Evolutionary conservation across 2,888 invertebrate species (phyloP).

Genomic region (Nephrocerus scutellatus): DNA sequence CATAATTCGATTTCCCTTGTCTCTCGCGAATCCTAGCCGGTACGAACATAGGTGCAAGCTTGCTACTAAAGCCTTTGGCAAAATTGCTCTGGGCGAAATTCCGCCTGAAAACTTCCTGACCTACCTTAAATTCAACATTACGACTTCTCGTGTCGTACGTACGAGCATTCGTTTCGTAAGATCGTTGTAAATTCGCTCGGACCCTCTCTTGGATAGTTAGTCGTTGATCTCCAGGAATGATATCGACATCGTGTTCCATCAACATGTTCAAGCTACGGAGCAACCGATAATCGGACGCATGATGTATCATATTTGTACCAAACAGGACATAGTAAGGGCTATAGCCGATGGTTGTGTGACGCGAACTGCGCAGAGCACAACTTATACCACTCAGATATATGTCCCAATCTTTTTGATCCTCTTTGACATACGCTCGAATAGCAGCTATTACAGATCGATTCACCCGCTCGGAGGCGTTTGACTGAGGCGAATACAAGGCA

Average conservation of each 20-base stretch:
- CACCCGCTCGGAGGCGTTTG: slow-evolving; percentile 33
- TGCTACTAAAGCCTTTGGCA: slow-evolving; percentile 5
- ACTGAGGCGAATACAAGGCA: slow-evolving; percentile 32
- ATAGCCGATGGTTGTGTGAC: slow-evolving; percentile 11
- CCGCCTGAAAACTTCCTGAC: slow-evolving; percentile 8
- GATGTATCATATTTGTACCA: slow-evolving; percentile 13
- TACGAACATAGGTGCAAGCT: slow-evolving; percentile 9
- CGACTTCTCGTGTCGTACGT: slow-evolving; percentile 6
- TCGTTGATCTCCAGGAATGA: neutral
- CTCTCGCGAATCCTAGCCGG: slow-evolving; percentile 1
- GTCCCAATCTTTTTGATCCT: slow-evolving; percentile 18
- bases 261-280: slow-evolving; percentile 4
- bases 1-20: slow-evolving; percentile 1
- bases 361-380: slow-evolving; percentile 11
- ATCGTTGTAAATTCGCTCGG: neutral
- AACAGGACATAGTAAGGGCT: slow-evolving; percentile 14
- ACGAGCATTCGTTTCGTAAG: neutral
- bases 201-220: neutral
- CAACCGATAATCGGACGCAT: slow-evolving; percentile 8
- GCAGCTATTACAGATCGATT: slow-evolving; percentile 32
- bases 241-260: neutral
- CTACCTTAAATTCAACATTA: neutral
- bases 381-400: slow-evolving; percentile 10
- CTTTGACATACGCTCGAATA: slow-evolving; percentile 20
- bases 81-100: slow-evolving; percentile 12